Evolutionary conservation across 2,888 invertebrate species (phyloP).

Genomic region (Colostygia pectinataria): DNA sequence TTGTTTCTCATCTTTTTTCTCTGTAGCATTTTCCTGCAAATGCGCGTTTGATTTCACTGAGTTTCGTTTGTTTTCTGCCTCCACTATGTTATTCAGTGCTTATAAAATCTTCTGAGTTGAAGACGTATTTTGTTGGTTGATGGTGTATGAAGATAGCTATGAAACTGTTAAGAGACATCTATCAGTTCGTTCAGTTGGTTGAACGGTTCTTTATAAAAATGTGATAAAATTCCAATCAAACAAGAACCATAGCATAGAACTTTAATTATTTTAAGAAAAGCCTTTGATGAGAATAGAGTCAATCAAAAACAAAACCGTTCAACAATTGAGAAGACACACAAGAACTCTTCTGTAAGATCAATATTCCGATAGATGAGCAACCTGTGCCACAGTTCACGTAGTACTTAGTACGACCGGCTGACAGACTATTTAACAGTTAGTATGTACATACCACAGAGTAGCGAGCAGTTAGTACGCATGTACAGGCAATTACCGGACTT

Average conservation of each 20-base stretch:
- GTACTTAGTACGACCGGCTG: slow-evolving; percentile 3
- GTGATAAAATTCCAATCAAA: too few relatives aligned
- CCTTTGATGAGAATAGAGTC: slow-evolving; percentile 41
- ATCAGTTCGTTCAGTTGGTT: too few relatives aligned
- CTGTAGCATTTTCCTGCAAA: background rate
- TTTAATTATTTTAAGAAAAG: background rate
- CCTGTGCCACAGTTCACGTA: slow-evolving; percentile 44
- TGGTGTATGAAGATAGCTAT: too few relatives aligned
- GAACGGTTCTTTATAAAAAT: too few relatives aligned
- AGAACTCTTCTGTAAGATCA: slow-evolving; percentile 67
- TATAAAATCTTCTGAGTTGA: too few relatives aligned
- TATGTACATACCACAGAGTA: background rate
- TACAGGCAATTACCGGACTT: slow-evolving; percentile 75
- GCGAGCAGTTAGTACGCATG: slow-evolving; percentile 35
- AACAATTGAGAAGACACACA: slow-evolving; percentile 73
- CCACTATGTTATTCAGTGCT: background rate
- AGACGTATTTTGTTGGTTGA: too few relatives aligned
- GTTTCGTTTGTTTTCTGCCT: background rate
- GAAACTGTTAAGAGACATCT: too few relatives aligned
- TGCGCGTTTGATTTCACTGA: slow-evolving; percentile 5
- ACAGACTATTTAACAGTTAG: slow-evolving; percentile 7
- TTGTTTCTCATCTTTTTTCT: slow-evolving; percentile 22
- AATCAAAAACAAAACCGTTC: slow-evolving; percentile 66
- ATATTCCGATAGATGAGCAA: slow-evolving; percentile 69
- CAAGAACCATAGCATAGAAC: too few relatives aligned